phyloP scores from a whole-genome alignment of 30 jellyfish, hydroid and myxozoan species.

The Clytia hemisphaerica region DNA sequence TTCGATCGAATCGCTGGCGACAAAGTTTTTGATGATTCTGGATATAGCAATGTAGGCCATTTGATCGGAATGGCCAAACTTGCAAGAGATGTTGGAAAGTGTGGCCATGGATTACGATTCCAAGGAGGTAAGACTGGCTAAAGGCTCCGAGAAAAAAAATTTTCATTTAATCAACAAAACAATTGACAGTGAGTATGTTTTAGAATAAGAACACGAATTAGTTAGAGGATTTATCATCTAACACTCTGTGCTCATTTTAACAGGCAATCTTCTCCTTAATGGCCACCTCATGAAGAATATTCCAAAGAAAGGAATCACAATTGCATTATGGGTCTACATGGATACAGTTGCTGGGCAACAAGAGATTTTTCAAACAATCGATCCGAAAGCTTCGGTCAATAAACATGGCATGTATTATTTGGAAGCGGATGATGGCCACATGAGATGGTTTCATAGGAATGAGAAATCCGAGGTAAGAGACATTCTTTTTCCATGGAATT shows the following conservation, averaged over 20 bases:
- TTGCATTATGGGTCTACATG: slow-evolving; percentile 76
- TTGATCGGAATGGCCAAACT: slow-evolving; percentile 53
- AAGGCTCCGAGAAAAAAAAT: too few relatives aligned
- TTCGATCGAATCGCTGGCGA: slow-evolving; percentile 91
- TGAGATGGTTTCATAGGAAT: slow-evolving; percentile 87
- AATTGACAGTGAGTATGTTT: too few relatives aligned
- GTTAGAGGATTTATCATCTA: too few relatives aligned
- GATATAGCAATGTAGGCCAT: slow-evolving; percentile 65
- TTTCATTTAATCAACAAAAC: too few relatives aligned
- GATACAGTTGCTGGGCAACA: slow-evolving; percentile 83
- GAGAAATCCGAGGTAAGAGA: slow-evolving; percentile 70
- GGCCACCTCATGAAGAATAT: slow-evolving; percentile 58
- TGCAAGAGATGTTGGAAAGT: slow-evolving; percentile 95
- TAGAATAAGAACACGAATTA: too few relatives aligned
- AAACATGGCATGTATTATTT: slow-evolving; percentile 87
- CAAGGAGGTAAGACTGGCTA: slow-evolving; percentile 78
- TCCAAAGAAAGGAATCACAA: slow-evolving; percentile 64
- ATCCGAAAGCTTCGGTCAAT: slow-evolving; percentile 65
- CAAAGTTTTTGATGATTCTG: slow-evolving; percentile 83
- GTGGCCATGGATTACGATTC: slow-evolving; percentile 93
- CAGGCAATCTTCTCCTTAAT: slow-evolving; percentile 64
- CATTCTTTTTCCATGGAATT: too few relatives aligned
- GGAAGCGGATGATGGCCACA: slow-evolving; percentile 72
- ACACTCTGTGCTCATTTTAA: background rate
- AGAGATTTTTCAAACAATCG: slow-evolving; percentile 79